Base-by-base conservation (phyloP, 2,113 vertebrate genomes). In the Anser cygnoides region DNA sequence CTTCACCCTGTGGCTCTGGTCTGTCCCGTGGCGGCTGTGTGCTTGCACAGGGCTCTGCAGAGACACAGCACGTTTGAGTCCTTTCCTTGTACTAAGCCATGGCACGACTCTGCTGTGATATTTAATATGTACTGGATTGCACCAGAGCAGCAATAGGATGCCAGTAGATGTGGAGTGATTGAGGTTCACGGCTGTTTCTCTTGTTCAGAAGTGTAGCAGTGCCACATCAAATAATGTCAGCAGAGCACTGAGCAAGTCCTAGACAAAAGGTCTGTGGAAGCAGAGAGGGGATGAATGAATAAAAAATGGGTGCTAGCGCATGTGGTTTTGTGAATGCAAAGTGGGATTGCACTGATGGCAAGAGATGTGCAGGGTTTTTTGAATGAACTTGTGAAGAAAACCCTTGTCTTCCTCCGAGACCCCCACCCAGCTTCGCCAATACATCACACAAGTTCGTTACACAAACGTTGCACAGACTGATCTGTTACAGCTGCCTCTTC, bases 151-250 rank as follows among this genome's bases (percentile, higher is more conserved):
- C 33, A 22, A 3, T 22, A 5, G 25, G 19, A 33, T 52, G 50
- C 37, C 33, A 4, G 55, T 9, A 13, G 16, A 15, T 3, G 44
- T 10, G 43, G 73, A 67, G 43, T 2, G 12, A 25, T 5, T 31
- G 8, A 55, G 37, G 65, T 5, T 61, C 6, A 0, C 7, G 14
- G 50, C 50, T 13, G 39, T 15, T 11, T 15, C 73, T 28, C 59
- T 26, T 3, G 10, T 3, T 6, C 7, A 2, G 6, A 25, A 1
- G 17, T 6, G 8, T 2, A 5, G 52, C 1, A 5, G 13, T 11
- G 17, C 43, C 70, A 54, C 17, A 33, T 10, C 21, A 8, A 43
- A 22, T 9, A 2, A 8, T 3, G 17, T 20, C 59, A 35, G 50
- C 0, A 19, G 43, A 49, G 41, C 52, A 49, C 66, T 5, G 33